Evolutionary conservation across 2,888 invertebrate genomes (phyloP).

Genomic region (Lacanobia wlatinum): DNA sequence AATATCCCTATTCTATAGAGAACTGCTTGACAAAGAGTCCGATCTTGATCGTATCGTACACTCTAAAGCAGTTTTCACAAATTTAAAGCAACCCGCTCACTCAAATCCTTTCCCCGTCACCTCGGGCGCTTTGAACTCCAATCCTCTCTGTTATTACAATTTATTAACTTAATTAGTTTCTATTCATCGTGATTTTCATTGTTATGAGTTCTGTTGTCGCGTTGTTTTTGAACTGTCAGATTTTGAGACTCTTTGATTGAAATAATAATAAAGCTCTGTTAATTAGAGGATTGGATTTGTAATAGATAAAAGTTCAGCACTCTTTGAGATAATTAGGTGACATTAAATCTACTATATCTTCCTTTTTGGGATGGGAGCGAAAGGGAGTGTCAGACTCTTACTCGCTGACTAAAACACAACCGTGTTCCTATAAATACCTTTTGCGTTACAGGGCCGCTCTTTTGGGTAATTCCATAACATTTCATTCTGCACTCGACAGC

Average conservation of each 20-base stretch:
- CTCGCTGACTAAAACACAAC: no score
- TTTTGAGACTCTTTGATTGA: conserved; percentile 8
- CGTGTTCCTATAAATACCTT: no score
- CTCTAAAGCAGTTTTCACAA: conserved; percentile 11
- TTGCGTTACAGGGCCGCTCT: no score
- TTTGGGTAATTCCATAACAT: no score
- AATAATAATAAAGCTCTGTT: background rate
- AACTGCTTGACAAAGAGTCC: background rate
- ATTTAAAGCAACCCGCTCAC: conserved; percentile 1
- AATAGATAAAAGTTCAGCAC: background rate
- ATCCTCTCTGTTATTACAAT: conserved; percentile 43
- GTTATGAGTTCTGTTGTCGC: conserved; percentile 20
- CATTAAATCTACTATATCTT: background rate
- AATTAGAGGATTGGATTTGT: background rate
- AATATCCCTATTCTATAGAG: no score
- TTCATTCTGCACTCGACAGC: no score
- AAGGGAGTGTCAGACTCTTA: no score
- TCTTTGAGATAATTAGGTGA: background rate
- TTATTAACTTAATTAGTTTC: conserved; percentile 49
- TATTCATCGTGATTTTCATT: conserved; percentile 33
- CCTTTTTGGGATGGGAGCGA: no score
- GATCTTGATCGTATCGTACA: background rate
- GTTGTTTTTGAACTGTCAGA: conserved; percentile 19
- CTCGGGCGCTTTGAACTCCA: conserved; percentile 36
- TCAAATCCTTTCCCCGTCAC: conserved; percentile 18